Base-by-base conservation (phyloP, 2,113 vertebrate genomes). In the Antigone vipio region DNA sequence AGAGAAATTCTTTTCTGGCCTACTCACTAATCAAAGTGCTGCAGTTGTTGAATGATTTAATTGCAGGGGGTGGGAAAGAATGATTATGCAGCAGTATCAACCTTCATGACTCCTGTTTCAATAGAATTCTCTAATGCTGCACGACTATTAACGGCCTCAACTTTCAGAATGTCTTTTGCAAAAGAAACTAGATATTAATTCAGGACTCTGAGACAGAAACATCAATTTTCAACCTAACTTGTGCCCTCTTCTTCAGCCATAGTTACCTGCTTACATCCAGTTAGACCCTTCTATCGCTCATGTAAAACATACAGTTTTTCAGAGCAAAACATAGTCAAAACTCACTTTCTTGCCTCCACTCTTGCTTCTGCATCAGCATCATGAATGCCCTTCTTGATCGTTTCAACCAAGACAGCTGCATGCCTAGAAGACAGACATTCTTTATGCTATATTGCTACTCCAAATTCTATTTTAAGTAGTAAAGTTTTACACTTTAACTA, bases 341-440 rank as follows among this genome's bases (percentile, higher is more conserved):
- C 99, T 98, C 98, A 99, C 99, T 99, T 99, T 98, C 99, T 98
- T 94, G 99, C 99, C 90, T 99, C 99, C 71, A 99, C 99, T 98
- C 99, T 98, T 96, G 99, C 99, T 95, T 99, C 99, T 12, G 99
- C 99, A 97, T 99, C 99, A 15, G 99, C 99, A 97, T 99, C 99
- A 97, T 98, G 98, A 97, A 99, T 98, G 95, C 99, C 99, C 92
- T 99, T 99, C 97, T 99, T 99, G 96, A 99, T 99, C 69, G 99
- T 99, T 95, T 99, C 99, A 88, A 99, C 99, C 95, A 99, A 96
- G 95, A 99, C 99, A 30, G 99, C 98, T 62, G 98, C 99, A 77
- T 99, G 99, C 97, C 99, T 99, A 95, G 22, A 95, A 95, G 49
- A 93, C 14, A 96, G 59, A 97, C 53, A 95, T 77, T 81, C 17